Evolutionary conservation across 2,797 vertebrate genomes (phyloP).

Genomic region (Pteronotus mesoamericanus): DNA sequence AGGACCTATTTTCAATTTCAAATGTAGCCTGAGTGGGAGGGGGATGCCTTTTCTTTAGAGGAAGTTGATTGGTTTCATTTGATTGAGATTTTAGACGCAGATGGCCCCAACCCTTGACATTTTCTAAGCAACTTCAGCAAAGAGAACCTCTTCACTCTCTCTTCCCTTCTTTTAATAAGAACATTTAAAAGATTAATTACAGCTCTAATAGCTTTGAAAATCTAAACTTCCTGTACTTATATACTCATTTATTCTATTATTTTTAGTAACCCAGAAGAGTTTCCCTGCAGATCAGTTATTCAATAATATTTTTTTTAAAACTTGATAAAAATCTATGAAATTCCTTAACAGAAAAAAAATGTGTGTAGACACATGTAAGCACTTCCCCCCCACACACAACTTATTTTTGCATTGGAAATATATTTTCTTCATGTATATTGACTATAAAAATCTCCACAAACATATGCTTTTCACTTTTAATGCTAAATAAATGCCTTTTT

Average conservation of each 20-base stretch:
- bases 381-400: background rate
- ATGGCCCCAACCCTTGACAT: background rate
- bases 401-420: conserved; percentile 17
- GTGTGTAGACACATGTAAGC: background rate
- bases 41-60: conserved; percentile 46
- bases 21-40: conserved; percentile 26
- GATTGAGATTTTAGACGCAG: background rate
- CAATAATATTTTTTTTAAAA: background rate
- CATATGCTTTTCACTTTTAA: conserved; percentile 14
- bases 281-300: background rate
- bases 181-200: background rate
- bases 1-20: conserved; percentile 70
- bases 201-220: background rate
- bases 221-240: background rate
- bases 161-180: conserved; percentile 1
- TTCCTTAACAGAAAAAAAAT: background rate
- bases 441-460: conserved; percentile 9
- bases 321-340: background rate
- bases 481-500: conserved; percentile 1
- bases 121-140: background rate
- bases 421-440: background rate
- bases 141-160: background rate
- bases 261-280: background rate
- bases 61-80: conserved; percentile 57
- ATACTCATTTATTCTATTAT: background rate